Conservation (phyloP, 2,113 vertebrate genomes). For the Galeopterus variegatus region DNA sequence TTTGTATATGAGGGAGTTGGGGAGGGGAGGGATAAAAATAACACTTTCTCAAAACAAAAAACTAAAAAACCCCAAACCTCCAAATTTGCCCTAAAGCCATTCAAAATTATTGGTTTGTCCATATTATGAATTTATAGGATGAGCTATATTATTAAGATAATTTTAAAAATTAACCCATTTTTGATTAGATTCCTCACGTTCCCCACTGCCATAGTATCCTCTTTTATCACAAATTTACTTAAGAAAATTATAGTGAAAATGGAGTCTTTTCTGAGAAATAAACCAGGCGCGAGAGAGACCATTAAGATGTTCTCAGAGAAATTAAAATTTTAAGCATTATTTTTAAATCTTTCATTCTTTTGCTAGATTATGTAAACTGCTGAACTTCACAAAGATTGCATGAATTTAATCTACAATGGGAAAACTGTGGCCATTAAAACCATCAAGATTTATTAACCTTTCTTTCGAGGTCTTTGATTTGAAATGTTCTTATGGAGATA, state of each 20-base stretch:
- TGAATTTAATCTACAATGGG: background rate
- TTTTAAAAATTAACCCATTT: background rate
- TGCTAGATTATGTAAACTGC: slow-evolving; percentile 19
- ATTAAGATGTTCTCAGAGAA: slow-evolving; percentile 58
- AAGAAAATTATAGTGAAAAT: slow-evolving; percentile 44
- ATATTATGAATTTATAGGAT: slow-evolving; percentile 24
- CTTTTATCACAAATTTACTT: background rate
- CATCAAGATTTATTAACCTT: slow-evolving; percentile 9
- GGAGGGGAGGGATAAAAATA: slow-evolving; percentile 47
- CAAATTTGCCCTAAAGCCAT: background rate
- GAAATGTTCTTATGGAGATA: slow-evolving; percentile 55
- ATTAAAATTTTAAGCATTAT: slow-evolving; percentile 35
- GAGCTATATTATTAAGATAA: slow-evolving; percentile 9
- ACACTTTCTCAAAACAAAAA: background rate
- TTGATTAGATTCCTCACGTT: slow-evolving; percentile 3
- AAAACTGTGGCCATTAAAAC: background rate
- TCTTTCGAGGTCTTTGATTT: slow-evolving; percentile 49
- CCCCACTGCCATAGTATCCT: background rate
- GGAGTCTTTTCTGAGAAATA: slow-evolving; percentile 32
- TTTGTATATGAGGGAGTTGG: background rate
- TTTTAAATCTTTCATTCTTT: background rate
- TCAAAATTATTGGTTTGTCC: slow-evolving; percentile 34
- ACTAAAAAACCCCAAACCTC: background rate
- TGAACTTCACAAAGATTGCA: background rate
- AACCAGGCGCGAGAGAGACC: background rate